Percentiles rank a stretch among this genome's conserved stretches.
These are phyloP conservation scores for Zaprionus lachaisei DNA, from an alignment of 1,140 invertebrate genomes.

Conservation along the genomic window DNA sequence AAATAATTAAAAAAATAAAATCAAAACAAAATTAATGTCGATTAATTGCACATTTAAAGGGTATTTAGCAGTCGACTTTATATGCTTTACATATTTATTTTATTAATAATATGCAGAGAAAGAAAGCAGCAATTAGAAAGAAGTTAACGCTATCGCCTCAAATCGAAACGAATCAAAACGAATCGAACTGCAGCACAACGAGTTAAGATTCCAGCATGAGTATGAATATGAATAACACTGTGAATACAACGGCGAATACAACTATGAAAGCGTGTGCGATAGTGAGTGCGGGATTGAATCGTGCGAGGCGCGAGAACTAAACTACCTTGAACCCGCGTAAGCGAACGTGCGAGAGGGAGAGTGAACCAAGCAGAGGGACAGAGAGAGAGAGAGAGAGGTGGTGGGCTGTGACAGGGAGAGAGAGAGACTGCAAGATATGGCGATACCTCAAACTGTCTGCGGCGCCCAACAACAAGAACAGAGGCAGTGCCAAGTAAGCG, in stretches of 20 bases:
- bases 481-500: neutral
- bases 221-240: neutral
- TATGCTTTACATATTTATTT: neutral
- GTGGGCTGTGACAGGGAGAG: neutral
- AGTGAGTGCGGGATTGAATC: slow-evolving; percentile 21
- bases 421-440: neutral
- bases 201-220: slow-evolving; percentile 6
- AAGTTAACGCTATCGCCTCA: slow-evolving; percentile 17
- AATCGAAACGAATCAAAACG: slow-evolving; percentile 34
- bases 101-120: too few relatives aligned
- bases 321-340: slow-evolving; percentile 70
- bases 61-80: slow-evolving; percentile 6
- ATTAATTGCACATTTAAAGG: slow-evolving; percentile 8
- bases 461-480: neutral
- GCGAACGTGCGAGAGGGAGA: slow-evolving; percentile 18
- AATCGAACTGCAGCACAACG: slow-evolving; percentile 13
- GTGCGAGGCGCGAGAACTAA: slow-evolving; percentile 48
- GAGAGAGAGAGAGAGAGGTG: neutral
- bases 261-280: slow-evolving; percentile 2
- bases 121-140: slow-evolving; percentile 31
- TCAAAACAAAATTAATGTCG: slow-evolving; percentile 13
- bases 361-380: neutral
- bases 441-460: slow-evolving; percentile 2
- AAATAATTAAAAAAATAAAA: neutral
- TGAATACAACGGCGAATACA: neutral